These are phyloP conservation scores for Syngnathus scovelli DNA, from an alignment of 2,113 vertebrate species.

Conservation along the genomic window DNA sequence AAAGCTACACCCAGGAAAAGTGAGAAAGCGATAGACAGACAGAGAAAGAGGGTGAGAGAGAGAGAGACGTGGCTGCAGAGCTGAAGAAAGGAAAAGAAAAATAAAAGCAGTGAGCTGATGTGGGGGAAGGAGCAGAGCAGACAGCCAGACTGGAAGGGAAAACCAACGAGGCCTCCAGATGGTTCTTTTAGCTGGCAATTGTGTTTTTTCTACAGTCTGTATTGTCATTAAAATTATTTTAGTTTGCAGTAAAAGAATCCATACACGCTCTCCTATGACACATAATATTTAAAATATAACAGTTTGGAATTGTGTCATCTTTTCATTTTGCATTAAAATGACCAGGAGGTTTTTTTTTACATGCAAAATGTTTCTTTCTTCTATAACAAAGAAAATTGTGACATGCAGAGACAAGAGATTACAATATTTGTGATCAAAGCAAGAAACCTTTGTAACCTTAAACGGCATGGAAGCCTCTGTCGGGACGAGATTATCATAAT, in stretches of 20 bases:
- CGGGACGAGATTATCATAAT: background rate
- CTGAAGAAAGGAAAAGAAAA: background rate
- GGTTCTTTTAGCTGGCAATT: conserved; percentile 12
- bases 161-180: conserved; percentile 42
- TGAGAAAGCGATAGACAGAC: background rate
- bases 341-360: background rate
- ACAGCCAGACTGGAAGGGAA: conserved; percentile 13
- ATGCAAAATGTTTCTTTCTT: background rate
- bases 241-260: background rate
- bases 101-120: conserved; percentile 2
- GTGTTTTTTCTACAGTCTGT: conserved; percentile 12
- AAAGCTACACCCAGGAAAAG: background rate
- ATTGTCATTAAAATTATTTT: background rate
- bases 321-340: too few relatives aligned
- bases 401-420: background rate
- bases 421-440: background rate
- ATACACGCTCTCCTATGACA: background rate
- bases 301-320: too few relatives aligned
- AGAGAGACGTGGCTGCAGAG: background rate
- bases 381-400: background rate
- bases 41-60: background rate
- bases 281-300: background rate
- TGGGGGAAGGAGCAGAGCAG: conserved; percentile 8
- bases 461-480: background rate
- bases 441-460: background rate